Percentiles rank a stretch among this genome's conserved stretches.
phyloP scores from a whole-genome alignment of 1,140 invertebrate genomes.

The Tetraneura akinire region DNA sequence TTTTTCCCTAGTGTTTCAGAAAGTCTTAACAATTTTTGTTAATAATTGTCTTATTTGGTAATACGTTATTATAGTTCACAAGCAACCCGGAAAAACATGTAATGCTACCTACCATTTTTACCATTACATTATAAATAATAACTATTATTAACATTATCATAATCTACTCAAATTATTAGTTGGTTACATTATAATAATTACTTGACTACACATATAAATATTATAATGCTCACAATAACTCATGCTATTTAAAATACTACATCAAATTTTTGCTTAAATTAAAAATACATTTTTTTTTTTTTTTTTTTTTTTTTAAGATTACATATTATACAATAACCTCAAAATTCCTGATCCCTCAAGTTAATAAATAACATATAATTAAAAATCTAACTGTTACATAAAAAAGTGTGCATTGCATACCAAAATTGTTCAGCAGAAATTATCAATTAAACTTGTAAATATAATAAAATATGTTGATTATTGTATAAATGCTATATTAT shows the following conservation, averaged over 20 bases:
- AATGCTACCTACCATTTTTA: constrained; percentile 37
- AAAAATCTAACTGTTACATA: constrained; percentile 14
- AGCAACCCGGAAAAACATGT: constrained; percentile 51
- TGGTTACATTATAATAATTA: constrained; percentile 38
- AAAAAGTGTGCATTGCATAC: constrained; percentile 34
- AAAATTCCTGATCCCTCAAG: constrained; percentile 49
- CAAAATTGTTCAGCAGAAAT: constrained; percentile 44
- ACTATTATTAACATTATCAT: constrained; percentile 32
- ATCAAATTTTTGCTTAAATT: constrained; percentile 30
- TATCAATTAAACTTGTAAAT: constrained; percentile 25
- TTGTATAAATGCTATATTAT: constrained; percentile 21
- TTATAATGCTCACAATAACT: constrained; percentile 50
- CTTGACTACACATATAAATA: constrained; percentile 35
- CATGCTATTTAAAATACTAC: constrained; percentile 42
- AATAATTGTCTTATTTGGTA: constrained; percentile 51
- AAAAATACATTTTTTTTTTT: constrained; percentile 11
- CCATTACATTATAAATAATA: constrained; percentile 33
- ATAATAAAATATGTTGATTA: constrained; percentile 9
- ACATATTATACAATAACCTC: constrained; percentile 13
- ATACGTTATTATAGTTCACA: constrained; percentile 48
- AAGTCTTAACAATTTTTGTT: constrained; percentile 50
- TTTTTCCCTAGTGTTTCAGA: constrained; percentile 51
- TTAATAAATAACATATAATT: constrained; percentile 28
- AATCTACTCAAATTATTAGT: constrained; percentile 44
- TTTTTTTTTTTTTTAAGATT: constrained; percentile 1